These are phyloP conservation scores for Pachyrhynchus sulphureomaculatus DNA, from an alignment of 1,140 invertebrate genomes.

Conservation along the genomic window DNA sequence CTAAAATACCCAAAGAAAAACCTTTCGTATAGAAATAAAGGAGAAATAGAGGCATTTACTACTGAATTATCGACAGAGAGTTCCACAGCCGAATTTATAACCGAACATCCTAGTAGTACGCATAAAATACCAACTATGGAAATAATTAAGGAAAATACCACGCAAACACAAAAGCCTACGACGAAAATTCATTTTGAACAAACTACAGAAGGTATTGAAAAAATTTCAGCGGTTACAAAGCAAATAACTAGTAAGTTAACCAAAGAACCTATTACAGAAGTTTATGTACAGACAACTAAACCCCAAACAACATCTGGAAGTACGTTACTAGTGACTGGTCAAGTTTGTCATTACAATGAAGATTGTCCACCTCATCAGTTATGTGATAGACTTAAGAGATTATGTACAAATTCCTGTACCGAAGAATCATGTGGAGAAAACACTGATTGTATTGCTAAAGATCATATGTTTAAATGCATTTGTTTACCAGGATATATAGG, in stretches of 20 bases:
- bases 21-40: slow-evolving; percentile 5
- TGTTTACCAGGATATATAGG: slow-evolving; percentile 76
- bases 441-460: slow-evolving; percentile 72
- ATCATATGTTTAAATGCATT: slow-evolving; percentile 75
- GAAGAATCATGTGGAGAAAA: slow-evolving; percentile 80
- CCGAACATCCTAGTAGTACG: background rate
- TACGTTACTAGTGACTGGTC: slow-evolving; percentile 28
- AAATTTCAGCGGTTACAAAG: background rate
- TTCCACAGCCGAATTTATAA: background rate
- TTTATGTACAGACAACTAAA: background rate
- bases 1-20: background rate
- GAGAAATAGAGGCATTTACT: slow-evolving; percentile 4
- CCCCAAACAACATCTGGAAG: background rate
- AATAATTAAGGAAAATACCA: background rate
- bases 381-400: slow-evolving; percentile 76
- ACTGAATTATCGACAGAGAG: background rate
- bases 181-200: background rate
- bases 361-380: slow-evolving; percentile 79
- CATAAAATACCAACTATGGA: background rate
- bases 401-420: slow-evolving; percentile 79
- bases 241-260: no score
- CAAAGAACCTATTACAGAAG: background rate
- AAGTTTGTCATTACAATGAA: slow-evolving; percentile 84
- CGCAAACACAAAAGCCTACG: background rate
- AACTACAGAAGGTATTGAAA: slow-evolving; percentile 55